Percentiles rank a stretch among this genome's conserved stretches.
Evolutionary conservation across 2,113 vertebrate genomes (phyloP).

Genomic region (Heloderma charlesbogerti): DNA sequence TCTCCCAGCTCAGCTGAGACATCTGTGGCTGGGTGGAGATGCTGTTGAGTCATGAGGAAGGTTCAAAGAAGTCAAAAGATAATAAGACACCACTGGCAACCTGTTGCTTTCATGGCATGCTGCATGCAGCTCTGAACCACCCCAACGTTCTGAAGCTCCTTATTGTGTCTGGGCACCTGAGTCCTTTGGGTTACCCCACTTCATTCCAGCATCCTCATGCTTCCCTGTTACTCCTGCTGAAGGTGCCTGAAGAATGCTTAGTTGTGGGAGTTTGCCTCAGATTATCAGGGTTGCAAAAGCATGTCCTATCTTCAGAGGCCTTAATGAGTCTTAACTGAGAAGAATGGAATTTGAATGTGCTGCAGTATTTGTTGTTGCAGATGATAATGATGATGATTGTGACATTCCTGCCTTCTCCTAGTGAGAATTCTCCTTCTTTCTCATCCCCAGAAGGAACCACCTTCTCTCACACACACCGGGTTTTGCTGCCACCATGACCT

Average conservation of each 20-base stretch:
- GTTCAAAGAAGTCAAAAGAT: background rate
- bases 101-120: background rate
- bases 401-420: too few species aligned
- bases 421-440: too few species aligned
- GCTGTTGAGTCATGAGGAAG: background rate
- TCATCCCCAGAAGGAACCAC: too few species aligned
- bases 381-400: too few species aligned
- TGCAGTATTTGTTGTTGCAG: too few species aligned
- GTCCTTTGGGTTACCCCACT: too few species aligned
- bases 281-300: background rate
- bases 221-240: background rate
- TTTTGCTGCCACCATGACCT: too few species aligned
- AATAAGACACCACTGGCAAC: slow-evolving; percentile 5
- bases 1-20: background rate
- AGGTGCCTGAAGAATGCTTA: background rate
- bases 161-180: background rate
- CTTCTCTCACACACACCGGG: too few species aligned
- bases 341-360: background rate
- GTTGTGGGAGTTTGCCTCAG: background rate
- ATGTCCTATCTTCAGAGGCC: background rate
- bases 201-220: background rate
- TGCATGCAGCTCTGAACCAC: background rate
- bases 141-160: background rate
- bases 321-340: background rate
- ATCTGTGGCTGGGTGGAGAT: rapidly evolving